Conservation (phyloP, 2,797 vertebrate genomes). For the Odontamblyopus rebecca region DNA sequence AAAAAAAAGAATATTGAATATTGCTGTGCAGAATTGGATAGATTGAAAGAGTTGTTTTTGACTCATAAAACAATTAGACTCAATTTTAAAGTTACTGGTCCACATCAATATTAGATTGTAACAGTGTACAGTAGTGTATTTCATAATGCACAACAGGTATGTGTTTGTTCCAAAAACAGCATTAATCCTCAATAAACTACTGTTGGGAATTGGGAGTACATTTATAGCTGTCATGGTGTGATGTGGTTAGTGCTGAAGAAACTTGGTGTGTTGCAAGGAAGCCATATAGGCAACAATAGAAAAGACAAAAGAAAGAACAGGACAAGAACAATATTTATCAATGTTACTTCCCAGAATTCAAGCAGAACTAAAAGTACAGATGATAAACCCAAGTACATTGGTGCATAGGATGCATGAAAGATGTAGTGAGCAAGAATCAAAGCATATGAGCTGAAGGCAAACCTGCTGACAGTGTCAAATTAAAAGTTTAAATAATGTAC, state of each 20-base stretch:
- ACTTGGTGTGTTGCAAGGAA: constrained; percentile 19
- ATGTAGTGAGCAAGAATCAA: neutral
- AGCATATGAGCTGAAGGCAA: constrained; percentile 41
- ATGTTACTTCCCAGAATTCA: neutral
- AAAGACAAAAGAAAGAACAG: constrained; percentile 6
- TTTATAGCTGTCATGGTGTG: constrained; percentile 11
- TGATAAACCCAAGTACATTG: neutral
- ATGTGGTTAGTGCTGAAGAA: constrained; percentile 10
- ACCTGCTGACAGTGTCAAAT: constrained; percentile 10
- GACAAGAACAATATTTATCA: neutral
- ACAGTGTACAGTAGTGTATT: constrained; percentile 8
- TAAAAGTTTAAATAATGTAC: neutral
- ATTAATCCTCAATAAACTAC: constrained; percentile 7
- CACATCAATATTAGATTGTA: too few species aligned
- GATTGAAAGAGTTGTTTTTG: too few species aligned
- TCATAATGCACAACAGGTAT: constrained; percentile 12
- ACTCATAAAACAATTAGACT: too few species aligned
- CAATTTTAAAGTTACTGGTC: too few species aligned
- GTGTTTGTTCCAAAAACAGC: neutral
- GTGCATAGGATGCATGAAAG: neutral
- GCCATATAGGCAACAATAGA: constrained; percentile 21
- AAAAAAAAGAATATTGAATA: too few species aligned
- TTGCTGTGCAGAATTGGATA: too few species aligned
- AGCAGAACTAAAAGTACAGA: neutral
- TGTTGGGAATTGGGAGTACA: constrained; percentile 6